phyloP scores from a whole-genome alignment of 64 coral and sea anemone species.

The Pocillopora damicornis region DNA sequence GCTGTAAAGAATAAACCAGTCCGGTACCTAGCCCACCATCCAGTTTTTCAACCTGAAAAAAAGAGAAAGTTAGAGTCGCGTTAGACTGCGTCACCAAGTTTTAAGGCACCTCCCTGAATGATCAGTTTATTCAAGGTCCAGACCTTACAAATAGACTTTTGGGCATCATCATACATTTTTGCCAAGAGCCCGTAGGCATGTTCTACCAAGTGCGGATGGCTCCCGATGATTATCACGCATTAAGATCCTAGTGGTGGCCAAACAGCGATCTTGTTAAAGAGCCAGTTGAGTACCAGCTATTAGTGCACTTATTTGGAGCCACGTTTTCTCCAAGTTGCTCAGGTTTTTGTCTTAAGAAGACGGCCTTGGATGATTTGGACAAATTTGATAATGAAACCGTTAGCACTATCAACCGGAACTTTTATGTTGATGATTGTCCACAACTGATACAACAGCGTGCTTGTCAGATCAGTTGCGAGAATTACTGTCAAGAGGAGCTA shows the following conservation, averaged over 20 bases:
- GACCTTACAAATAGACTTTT: neutral
- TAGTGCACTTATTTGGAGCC: slow-evolving; percentile 9
- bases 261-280: slow-evolving; percentile 5
- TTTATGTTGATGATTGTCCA: neutral
- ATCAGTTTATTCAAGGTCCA: neutral
- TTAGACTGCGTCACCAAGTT: neutral
- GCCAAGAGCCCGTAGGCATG: neutral
- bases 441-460: neutral
- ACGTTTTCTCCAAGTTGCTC: slow-evolving; percentile 17
- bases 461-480: neutral
- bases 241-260: slow-evolving; percentile 41
- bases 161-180: neutral
- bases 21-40: neutral
- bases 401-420: neutral
- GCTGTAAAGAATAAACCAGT: neutral
- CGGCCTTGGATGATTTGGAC: neutral
- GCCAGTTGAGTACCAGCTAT: slow-evolving; percentile 1
- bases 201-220: slow-evolving; percentile 24
- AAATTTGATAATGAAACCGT: slow-evolving; percentile 4
- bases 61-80: neutral
- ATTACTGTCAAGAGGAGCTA: slow-evolving; percentile 4
- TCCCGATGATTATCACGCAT: neutral
- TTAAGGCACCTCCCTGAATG: neutral
- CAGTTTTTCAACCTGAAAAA: no score
- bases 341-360: slow-evolving; percentile 22